Evolutionary conservation across 2,797 vertebrate genomes (phyloP), one percentile per base, ranked within the genome.

Genomic region (Girardinus metallicus): DNA sequence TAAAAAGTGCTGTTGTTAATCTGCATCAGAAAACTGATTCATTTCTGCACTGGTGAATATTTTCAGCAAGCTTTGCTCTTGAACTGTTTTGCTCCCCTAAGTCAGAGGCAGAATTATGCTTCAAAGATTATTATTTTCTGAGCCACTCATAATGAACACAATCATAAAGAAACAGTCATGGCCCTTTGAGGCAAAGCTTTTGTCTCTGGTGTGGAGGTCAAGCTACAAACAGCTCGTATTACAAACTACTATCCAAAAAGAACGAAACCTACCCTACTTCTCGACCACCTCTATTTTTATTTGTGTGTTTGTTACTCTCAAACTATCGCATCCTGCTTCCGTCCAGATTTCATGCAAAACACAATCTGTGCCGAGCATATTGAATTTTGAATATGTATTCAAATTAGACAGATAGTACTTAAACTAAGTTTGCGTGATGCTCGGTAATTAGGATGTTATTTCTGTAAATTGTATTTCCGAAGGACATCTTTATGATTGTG

Each of bases 141-240:
- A 92, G 83, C 87, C 83, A 85, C 64, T 84, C n/a, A 80, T 84
- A 87, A 89, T 89, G 85, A 84, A 85, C 55, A 15, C 87, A 91
- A 91, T 87, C 74, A 90, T 92, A 86, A 90, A 90, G 87, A 86
- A 84, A 51, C 23, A 86, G 80, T 77, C 49, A 0, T 29, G 3
- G 72, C 83, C 80, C 82, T 89, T 49, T 81, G 79, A 83, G 29
- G 51, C 77, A 84, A 87, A 89, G 89, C 88, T 88, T 86, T 90
- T 87, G 86, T 88, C 75, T 87, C 62, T 74, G 15, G 60, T 80
- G 71, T 9, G 43, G 81, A 89, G 82, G 90, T 87, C 84, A 80
- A 66, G 78, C 78, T 79, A 77, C 75, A 81, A 74, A 87, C 80
- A 12, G n/a, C 81, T 83, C 62, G 82, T 80, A 77, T 64, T 80